Evolutionary conservation across 2,113 vertebrate genomes (phyloP).

Genomic region (Stegastes partitus): DNA sequence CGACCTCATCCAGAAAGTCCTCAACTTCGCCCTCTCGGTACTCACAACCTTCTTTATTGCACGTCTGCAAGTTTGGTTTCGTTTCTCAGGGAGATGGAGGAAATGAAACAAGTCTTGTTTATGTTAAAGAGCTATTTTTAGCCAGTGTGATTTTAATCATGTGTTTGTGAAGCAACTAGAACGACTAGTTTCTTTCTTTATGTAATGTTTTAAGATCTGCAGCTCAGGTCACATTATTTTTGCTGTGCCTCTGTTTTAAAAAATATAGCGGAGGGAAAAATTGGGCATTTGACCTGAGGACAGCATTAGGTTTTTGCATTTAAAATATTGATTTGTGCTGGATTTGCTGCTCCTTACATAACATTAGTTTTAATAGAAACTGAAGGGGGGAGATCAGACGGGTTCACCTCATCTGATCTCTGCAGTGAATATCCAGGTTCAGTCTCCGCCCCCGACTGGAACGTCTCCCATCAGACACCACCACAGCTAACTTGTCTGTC

Average conservation of each 20-base stretch:
- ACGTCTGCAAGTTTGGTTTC: background rate
- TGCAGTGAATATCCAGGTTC: no score
- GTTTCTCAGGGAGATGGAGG: background rate
- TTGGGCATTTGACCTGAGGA: no score
- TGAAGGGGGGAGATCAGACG: no score
- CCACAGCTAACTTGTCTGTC: background rate
- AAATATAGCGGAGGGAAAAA: no score
- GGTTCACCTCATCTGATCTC: no score
- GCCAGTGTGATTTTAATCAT: background rate
- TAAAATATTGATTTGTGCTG: no score
- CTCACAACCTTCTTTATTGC: constrained; percentile 36
- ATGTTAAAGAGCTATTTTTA: background rate
- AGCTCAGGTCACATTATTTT: background rate
- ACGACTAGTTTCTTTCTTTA: background rate
- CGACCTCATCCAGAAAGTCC: constrained; percentile 97
- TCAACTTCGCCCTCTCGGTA: constrained; percentile 97
- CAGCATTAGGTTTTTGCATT: no score
- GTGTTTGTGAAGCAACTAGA: background rate
- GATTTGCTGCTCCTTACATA: no score
- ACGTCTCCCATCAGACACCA: background rate
- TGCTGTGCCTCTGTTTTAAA: background rate
- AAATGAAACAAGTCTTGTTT: background rate
- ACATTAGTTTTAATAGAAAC: no score
- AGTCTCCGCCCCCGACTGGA: no score
- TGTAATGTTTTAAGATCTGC: fast-evolving